Percentiles rank a stretch among this genome's conserved stretches.
phyloP scores from a whole-genome alignment of 53 echinoderm and acorn worm genomes.

The Holothuria leucospilota region DNA sequence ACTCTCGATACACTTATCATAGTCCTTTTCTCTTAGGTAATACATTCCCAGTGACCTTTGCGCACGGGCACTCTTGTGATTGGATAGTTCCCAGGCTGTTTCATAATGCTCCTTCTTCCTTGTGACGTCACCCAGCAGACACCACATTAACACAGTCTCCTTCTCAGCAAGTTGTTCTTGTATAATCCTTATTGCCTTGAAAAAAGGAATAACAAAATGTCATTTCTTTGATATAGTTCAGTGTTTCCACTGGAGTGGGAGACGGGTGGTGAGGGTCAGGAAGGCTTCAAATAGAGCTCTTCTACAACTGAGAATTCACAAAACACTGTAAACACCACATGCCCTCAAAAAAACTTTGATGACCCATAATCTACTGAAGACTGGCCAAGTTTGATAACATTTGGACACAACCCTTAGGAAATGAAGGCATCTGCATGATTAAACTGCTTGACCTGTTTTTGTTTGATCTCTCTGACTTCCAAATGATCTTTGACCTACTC shows the following conservation, averaged over 20 bases:
- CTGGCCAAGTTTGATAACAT: no score
- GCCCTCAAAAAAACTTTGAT: no score
- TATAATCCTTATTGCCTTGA: conserved; percentile 81
- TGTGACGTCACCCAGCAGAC: conserved; percentile 92
- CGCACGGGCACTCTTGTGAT: conserved; percentile 83
- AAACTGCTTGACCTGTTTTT: no score
- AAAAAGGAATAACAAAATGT: background rate
- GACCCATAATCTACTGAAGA: no score
- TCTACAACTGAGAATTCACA: no score
- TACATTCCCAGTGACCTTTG: conserved; percentile 83
- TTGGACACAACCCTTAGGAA: no score
- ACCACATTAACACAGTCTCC: conserved; percentile 88
- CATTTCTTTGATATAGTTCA: background rate
- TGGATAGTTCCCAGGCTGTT: conserved; percentile 93
- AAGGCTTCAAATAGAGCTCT: background rate
- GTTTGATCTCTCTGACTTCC: no score
- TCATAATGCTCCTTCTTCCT: conserved; percentile 83
- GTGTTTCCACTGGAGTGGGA: background rate
- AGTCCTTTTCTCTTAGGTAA: conserved; percentile 80
- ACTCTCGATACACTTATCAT: conserved; percentile 82
- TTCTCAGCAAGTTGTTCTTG: conserved; percentile 78
- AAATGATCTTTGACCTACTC: no score
- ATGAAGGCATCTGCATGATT: no score
- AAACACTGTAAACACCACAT: no score
- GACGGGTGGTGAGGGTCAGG: background rate